Conservation (phyloP, 2,113 vertebrate genomes). For the Piaya cayana region DNA sequence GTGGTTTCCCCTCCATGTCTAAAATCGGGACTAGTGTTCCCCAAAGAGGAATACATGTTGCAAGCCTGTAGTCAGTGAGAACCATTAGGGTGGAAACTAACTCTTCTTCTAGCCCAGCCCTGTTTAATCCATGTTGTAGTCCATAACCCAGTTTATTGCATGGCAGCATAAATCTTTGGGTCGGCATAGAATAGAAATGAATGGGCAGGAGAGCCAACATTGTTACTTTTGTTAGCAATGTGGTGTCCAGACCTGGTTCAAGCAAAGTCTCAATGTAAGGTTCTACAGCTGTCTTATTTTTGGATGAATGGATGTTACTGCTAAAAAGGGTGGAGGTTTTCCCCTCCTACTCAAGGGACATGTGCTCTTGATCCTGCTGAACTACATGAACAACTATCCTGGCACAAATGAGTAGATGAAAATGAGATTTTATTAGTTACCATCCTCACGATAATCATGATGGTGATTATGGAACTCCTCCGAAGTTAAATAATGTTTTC, state of each 20-base stretch:
- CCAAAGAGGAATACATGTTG: rapidly evolving
- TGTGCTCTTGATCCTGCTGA: not conserved
- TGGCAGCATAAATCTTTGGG: not conserved
- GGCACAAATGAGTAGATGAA: not conserved
- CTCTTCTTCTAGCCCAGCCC: not conserved
- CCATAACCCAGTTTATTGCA: not conserved
- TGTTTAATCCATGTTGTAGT: not conserved
- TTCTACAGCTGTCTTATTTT: not conserved
- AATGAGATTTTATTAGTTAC: not conserved
- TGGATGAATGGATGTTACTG: not conserved
- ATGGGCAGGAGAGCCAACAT: not conserved
- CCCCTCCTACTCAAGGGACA: not conserved
- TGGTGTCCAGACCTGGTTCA: not conserved
- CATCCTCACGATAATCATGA: not conserved
- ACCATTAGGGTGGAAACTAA: not conserved
- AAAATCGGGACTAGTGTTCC: not conserved
- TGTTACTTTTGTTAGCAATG: not conserved
- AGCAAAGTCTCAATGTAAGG: not conserved
- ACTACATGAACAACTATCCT: not conserved
- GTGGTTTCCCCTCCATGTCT: not conserved
- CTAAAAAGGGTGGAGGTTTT: not conserved
- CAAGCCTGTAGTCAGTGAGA: not conserved
- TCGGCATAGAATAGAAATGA: not conserved
- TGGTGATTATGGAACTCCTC: not conserved
- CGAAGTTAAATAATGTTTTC: not conserved